Conservation (phyloP, 1,140 invertebrate genomes). For the Babylonia areolata region DNA sequence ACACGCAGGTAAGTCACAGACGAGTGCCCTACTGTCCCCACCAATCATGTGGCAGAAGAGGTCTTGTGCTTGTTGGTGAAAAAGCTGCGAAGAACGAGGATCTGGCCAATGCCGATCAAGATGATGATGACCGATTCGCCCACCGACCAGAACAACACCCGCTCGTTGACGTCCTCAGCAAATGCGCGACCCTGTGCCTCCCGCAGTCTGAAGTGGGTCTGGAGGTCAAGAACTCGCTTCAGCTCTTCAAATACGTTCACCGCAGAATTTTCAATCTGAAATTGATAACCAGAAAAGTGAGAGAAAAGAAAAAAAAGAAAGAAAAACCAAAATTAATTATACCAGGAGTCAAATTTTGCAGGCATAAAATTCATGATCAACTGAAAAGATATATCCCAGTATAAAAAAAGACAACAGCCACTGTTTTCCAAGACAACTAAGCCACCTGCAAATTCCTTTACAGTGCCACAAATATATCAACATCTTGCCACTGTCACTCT, state of each 20-base stretch:
- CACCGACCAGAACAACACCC: constrained; percentile 94
- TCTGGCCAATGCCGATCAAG: constrained; percentile 90
- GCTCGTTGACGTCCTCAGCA: constrained; percentile 96
- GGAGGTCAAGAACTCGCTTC: constrained; percentile 92
- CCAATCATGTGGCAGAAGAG: constrained; percentile 44
- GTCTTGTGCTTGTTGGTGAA: constrained; percentile 58
- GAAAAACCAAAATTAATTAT: neutral
- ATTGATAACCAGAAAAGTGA: too few species aligned
- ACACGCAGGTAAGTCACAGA: too few species aligned
- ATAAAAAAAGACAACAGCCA: neutral
- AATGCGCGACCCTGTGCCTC: constrained; percentile 94
- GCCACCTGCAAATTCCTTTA: neutral
- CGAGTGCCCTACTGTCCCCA: too few species aligned
- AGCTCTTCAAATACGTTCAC: constrained; percentile 93
- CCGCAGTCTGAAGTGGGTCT: constrained; percentile 96
- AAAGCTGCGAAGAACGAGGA: constrained; percentile 83
- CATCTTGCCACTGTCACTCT: too few species aligned
- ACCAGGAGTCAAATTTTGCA: neutral
- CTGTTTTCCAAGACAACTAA: neutral
- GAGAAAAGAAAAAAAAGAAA: too few species aligned
- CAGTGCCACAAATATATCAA: neutral
- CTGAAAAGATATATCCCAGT: too few species aligned
- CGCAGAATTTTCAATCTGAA: constrained; percentile 92
- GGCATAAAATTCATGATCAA: too few species aligned
- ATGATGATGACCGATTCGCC: constrained; percentile 92